Percentiles rank a stretch among this genome's conserved stretches.
phyloP scores from a whole-genome alignment of 2,113 vertebrate species.

The Rissa tridactyla region DNA sequence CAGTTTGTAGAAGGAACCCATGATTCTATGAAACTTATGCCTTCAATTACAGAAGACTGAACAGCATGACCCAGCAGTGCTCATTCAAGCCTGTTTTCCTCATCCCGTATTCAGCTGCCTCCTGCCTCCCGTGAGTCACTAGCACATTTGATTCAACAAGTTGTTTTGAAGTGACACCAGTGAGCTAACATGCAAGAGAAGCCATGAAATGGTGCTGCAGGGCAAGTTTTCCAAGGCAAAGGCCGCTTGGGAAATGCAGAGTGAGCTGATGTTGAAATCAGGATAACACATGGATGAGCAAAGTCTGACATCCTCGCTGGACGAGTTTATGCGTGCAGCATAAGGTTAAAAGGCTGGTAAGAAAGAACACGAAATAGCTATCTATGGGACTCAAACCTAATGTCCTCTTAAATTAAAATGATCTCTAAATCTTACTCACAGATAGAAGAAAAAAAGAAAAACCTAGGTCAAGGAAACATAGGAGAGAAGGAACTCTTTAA shows the following conservation, averaged over 20 bases:
- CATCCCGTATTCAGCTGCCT: not conserved
- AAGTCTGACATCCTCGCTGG: constrained; percentile 30
- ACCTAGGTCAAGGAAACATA: not conserved
- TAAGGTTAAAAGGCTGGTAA: not conserved
- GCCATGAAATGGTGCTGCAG: not conserved
- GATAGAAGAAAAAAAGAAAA: not conserved
- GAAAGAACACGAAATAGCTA: not conserved
- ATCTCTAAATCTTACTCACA: not conserved
- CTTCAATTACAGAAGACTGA: not conserved
- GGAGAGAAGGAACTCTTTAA: not conserved
- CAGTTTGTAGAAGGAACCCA: not conserved
- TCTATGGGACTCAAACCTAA: not conserved
- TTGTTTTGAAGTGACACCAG: not conserved
- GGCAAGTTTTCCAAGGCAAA: constrained; percentile 14
- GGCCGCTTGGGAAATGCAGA: not conserved
- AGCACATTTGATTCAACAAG: not conserved
- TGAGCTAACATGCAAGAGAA: not conserved
- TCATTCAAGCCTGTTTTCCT: not conserved
- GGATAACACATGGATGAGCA: not conserved
- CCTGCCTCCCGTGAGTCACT: not conserved
- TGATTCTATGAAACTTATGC: not conserved
- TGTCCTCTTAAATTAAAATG: not conserved
- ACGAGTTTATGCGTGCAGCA: not conserved
- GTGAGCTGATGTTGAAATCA: constrained; percentile 41
- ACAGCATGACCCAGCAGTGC: not conserved